These are phyloP conservation scores for Parauchenoglanis punctatus DNA, from an alignment of 2,797 vertebrate species.

Conservation along the genomic window DNA sequence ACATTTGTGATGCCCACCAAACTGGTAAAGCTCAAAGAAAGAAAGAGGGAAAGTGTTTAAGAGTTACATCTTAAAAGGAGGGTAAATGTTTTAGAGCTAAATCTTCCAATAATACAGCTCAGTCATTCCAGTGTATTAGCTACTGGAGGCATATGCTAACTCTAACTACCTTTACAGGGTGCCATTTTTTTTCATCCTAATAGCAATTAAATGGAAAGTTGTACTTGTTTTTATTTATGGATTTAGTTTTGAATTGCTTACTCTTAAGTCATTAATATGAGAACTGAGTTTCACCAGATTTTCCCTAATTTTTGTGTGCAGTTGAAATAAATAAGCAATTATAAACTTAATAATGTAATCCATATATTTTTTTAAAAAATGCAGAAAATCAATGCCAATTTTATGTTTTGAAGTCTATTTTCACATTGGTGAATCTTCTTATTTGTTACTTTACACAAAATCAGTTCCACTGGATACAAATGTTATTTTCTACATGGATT, in stretches of 20 bases:
- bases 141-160: not conserved
- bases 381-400: not conserved
- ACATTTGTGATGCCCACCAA: not conserved
- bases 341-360: not conserved
- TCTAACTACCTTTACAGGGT: not conserved
- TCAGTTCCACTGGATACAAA: not conserved
- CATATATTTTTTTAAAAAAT: not conserved
- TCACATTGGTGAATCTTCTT: not conserved
- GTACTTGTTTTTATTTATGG: not conserved
- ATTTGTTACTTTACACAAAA: not conserved
- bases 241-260: not conserved
- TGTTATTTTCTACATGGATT: not conserved
- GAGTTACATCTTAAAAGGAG: no score
- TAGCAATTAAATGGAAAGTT: not conserved
- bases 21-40: not conserved
- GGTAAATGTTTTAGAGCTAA: not conserved
- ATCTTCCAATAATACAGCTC: not conserved
- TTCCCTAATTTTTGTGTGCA: not conserved
- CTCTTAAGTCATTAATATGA: not conserved
- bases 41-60: not conserved
- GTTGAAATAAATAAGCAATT: not conserved
- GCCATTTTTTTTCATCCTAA: not conserved
- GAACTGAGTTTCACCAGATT: not conserved
- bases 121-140: not conserved
- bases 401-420: not conserved